Evolutionary conservation across 2,888 invertebrate genomes (phyloP).

Genomic region (Scaptomyza tumidula): DNA sequence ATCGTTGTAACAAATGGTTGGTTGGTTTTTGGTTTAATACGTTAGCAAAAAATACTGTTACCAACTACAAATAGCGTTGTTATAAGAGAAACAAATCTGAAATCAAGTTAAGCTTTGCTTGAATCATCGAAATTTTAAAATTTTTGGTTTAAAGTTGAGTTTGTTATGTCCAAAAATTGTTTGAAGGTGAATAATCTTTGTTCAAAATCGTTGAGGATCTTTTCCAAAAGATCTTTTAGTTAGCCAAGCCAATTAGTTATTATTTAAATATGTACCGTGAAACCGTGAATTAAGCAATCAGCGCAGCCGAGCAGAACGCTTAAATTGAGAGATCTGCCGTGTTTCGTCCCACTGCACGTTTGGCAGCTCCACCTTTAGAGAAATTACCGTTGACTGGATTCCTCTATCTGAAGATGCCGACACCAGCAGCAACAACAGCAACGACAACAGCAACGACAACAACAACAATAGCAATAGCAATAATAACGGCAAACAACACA

Average conservation of each 20-base stretch:
- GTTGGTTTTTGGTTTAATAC: no score
- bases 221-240: conserved; percentile 11
- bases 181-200: no score
- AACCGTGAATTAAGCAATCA: conserved; percentile 59
- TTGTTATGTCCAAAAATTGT: no score
- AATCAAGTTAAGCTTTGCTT: background rate
- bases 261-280: conserved; percentile 76
- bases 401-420: conserved; percentile 59
- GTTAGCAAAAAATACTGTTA: no score
- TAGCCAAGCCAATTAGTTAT: conserved; percentile 63
- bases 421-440: conserved; percentile 37
- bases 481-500: conserved; percentile 24
- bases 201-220: background rate
- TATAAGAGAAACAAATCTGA: background rate
- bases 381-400: conserved; percentile 66
- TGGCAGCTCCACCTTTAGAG: conserved; percentile 32
- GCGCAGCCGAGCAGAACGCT: conserved; percentile 65
- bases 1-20: no score
- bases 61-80: no score
- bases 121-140: no score
- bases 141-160: no score
- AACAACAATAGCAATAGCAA: conserved; percentile 27
- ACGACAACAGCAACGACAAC: background rate
- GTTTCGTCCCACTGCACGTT: conserved; percentile 2
- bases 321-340: conserved; percentile 50